phyloP scores from a whole-genome alignment of 2,113 vertebrate genomes.

The Recurvirostra avosetta region DNA sequence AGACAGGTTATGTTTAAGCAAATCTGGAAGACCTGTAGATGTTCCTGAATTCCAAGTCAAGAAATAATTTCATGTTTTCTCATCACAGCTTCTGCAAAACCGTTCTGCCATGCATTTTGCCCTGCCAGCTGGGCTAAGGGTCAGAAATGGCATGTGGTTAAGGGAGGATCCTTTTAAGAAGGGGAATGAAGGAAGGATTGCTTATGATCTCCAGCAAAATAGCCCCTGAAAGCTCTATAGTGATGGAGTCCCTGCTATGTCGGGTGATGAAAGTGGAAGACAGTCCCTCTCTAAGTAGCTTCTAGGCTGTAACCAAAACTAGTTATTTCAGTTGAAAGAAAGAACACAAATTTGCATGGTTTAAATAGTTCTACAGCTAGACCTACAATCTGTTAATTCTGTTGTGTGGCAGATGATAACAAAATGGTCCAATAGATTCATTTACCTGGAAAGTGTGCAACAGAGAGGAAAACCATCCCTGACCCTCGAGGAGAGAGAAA shows the following conservation, averaged over 20 bases:
- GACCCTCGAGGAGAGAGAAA: background rate
- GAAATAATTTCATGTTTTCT: background rate
- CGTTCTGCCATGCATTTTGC: fast-evolving
- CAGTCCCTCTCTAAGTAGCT: background rate
- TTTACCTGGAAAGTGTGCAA: background rate
- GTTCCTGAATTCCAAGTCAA: background rate
- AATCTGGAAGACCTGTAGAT: background rate
- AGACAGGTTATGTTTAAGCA: background rate
- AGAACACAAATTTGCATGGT: background rate
- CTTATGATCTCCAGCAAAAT: background rate
- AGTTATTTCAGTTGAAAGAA: background rate
- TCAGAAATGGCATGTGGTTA: background rate
- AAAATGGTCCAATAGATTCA: background rate
- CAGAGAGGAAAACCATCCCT: background rate
- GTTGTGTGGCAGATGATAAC: background rate
- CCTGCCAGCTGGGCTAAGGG: background rate
- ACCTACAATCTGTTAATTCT: background rate
- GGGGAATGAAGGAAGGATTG: background rate
- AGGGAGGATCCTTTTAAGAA: background rate
- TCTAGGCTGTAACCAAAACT: background rate
- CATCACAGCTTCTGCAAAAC: background rate
- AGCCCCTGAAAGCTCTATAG: background rate
- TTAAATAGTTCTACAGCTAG: background rate
- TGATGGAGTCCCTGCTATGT: background rate
- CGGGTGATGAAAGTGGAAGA: background rate